These are phyloP conservation scores for Melanostoma scalare DNA, from an alignment of 2,888 invertebrate species.

Conservation along the genomic window DNA sequence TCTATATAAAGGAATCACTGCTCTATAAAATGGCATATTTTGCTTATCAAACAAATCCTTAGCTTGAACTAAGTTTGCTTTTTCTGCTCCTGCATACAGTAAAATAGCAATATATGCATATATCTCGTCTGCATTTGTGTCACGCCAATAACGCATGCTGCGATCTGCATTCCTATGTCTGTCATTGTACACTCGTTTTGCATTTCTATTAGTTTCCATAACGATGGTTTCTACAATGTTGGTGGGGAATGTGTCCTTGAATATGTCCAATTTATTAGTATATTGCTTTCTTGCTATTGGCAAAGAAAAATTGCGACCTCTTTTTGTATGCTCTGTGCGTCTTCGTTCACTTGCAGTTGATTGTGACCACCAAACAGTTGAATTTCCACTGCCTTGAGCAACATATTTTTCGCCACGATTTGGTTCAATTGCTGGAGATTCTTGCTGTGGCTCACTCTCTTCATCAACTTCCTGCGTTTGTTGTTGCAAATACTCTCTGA, in stretches of 20 bases:
- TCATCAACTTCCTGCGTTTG: too few species aligned
- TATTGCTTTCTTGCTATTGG: too few species aligned
- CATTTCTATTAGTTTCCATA: conserved; percentile 41
- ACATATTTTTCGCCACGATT: neutral
- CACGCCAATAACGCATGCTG: neutral
- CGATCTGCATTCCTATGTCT: neutral
- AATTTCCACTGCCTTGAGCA: too few species aligned
- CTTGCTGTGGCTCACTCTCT: too few species aligned
- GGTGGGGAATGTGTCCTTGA: too few species aligned
- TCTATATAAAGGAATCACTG: conserved; percentile 43
- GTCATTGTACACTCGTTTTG: neutral
- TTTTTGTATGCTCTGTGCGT: neutral
- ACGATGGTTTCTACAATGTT: neutral
- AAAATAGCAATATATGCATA: conserved; percentile 44
- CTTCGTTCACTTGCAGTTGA: conserved; percentile 9
- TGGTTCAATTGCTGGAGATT: neutral
- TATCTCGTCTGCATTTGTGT: conserved; percentile 41
- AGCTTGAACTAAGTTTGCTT: conserved; percentile 29
- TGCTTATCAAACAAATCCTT: conserved; percentile 18
- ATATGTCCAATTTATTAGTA: too few species aligned
- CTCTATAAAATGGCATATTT: conserved; percentile 45
- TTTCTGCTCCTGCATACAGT: conserved; percentile 36
- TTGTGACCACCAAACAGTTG: neutral
- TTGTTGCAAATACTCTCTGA: too few species aligned
- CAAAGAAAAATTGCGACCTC: conserved; percentile 11